phyloP scores from a whole-genome alignment of 2,888 invertebrate species.

The Tiliacea aurago region DNA sequence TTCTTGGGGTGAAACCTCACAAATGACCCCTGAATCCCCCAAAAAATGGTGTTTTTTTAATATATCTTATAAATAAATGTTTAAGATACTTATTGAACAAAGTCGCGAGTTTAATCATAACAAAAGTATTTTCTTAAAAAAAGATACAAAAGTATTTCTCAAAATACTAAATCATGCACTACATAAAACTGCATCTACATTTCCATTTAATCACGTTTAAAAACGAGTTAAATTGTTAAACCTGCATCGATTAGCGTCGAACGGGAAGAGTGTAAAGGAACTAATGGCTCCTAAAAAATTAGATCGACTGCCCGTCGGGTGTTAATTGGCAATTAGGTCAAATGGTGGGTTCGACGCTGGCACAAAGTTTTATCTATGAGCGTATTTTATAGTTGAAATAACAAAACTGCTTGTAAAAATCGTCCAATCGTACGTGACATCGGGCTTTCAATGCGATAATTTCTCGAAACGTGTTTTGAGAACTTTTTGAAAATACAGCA shows the following conservation, averaged over 20 bases:
- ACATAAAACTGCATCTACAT: slow-evolving; percentile 3
- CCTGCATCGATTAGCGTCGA: slow-evolving; percentile 62
- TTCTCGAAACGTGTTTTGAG: not conserved
- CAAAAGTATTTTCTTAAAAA: not conserved
- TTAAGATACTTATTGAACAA: not conserved
- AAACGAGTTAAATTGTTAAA: slow-evolving; percentile 62
- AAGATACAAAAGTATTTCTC: not conserved
- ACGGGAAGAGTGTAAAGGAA: slow-evolving; percentile 53
- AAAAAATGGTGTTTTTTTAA: no score
- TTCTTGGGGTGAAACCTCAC: no score
- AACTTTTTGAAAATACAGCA: not conserved
- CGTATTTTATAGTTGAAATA: slow-evolving; percentile 22
- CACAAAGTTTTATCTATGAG: slow-evolving; percentile 46
- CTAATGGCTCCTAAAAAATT: slow-evolving; percentile 72
- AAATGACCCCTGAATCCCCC: no score
- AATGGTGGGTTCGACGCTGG: slow-evolving; percentile 57
- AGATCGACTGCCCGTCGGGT: slow-evolving; percentile 69
- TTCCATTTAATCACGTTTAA: slow-evolving; percentile 32
- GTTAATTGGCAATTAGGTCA: slow-evolving; percentile 77
- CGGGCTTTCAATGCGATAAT: not conserved
- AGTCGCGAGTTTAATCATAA: not conserved
- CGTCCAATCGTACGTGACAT: not conserved
- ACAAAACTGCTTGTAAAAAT: slow-evolving; percentile 7
- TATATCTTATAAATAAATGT: no score
- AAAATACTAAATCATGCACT: not conserved